Evolutionary conservation across 35 echinoderm and acorn worm genomes (phyloP), one percentile per base, ranked within the genome.

Genomic region (Lytechinus pictus): DNA sequence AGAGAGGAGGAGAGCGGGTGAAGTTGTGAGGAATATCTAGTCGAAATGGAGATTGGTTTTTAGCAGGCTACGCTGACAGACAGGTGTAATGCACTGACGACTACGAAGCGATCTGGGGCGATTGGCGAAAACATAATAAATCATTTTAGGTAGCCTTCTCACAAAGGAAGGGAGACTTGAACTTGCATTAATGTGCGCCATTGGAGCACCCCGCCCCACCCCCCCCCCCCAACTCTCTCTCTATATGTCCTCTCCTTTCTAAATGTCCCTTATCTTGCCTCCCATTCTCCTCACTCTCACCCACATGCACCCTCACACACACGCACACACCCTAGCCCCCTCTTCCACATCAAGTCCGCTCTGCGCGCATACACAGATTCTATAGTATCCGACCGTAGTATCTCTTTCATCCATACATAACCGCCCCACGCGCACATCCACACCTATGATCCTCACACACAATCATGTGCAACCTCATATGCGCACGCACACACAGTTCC

Each of bases 1-100:
- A 90, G 7, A 90, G 88, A 90, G 5, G 28, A 27, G 88, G 88
- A 54, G 88, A 54, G 88, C 52, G 88, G 88, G 88, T 21, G 29
- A 90, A 90, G 88, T 44, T 90, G 88, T 90, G 88, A 90, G 88
- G 88, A 79, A 79, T 79, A 79, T 79, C 66, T 79, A 24, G 66
- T 90, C 33, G 88, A 90, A 52, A 54, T 90, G n/a, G 88, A 90
- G 88, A 54, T 79, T 79, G 66, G 66, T 79, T 79, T 79, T 79
- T 79, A 79, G 66, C 66, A 24, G 66, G 66, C 66, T 24, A 24
- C 66, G 66, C 19, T 79, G 66, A 79, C 66, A 79, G 66, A 79
- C 66, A 79, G 66, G 66, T 79, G 66, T 79, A 79, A 79, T 79
- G 66, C 66, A 24, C 66, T 79, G 66, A 79, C 66, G 66, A 79